Base-by-base conservation (phyloP, 2,888 invertebrate genomes). In the Stramonita haemastoma region DNA sequence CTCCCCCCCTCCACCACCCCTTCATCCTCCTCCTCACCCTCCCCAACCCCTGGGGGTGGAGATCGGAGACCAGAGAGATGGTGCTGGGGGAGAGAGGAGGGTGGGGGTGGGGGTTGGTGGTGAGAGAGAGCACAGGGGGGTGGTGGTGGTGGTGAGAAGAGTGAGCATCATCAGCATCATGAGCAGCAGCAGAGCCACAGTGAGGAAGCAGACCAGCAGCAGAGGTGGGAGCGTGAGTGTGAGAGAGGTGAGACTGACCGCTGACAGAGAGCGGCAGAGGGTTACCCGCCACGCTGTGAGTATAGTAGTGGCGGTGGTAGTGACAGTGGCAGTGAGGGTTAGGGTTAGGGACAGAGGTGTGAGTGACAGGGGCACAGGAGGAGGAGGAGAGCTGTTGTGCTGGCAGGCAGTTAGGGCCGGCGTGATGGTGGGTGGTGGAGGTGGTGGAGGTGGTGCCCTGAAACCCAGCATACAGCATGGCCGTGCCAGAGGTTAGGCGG, bases 401-500 rank as follows among this genome's bases (percentile, higher is more conserved):
- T n/a, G 73, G 88, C 60, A 88, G 81, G 81, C 88, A 17, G 83
- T 60, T 34, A 85, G 85, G 32, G 85, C 56, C 60, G 60, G 85
- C 32, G 60, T 85, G 56, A 5, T 79, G 83, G 36, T 22, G 19
- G 56, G 46, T n/a, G n/a, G n/a, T n/a, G n/a, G n/a, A n/a, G n/a
- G n/a, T n/a, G n/a, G n/a, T n/a, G n/a, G n/a, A n/a, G n/a, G n/a
- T 26, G 60, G 8, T 26, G 57, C 60, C 88, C 88, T 88, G 88
- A 29, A 88, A 88, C 79, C 88, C 81, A 88, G 60, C 83, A 88
- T 32, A 88, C 88, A 88, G 81, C 83, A 83, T 83, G 2, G 1
- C 34, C 34, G 34, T 57, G 85, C 85, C 57, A 84, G 84, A 57
- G n/a, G n/a, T 46, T 83, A 83, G 2, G 22, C 26, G 79, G 29